Evolutionary conservation across 2,888 invertebrate genomes (phyloP).

Genomic region (Vannuccia rotundouncinata): DNA sequence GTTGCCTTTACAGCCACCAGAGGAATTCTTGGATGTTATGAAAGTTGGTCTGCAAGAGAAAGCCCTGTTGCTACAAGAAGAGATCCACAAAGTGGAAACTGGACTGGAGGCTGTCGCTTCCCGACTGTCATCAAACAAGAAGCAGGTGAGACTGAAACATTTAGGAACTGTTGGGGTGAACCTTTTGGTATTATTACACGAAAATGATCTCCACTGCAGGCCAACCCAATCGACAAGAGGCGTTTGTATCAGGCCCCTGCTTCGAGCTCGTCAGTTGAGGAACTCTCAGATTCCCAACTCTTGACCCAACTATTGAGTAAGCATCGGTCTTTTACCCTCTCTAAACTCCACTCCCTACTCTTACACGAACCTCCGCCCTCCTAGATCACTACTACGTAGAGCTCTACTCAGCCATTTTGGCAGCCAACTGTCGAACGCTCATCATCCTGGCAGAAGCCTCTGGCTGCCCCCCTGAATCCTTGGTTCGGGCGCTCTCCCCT

Average conservation of each 20-base stretch:
- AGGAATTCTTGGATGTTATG: slow-evolving; percentile 48
- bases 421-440: slow-evolving; percentile 47
- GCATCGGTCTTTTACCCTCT: not conserved
- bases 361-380: not conserved
- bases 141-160: not conserved
- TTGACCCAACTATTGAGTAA: slow-evolving; percentile 46
- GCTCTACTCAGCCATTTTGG: slow-evolving; percentile 49
- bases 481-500: slow-evolving; percentile 43
- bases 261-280: not conserved
- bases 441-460: slow-evolving; percentile 51
- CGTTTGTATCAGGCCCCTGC: not conserved
- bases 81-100: slow-evolving; percentile 48
- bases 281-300: slow-evolving; percentile 44
- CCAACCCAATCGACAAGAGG: not conserved
- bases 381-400: slow-evolving; percentile 49
- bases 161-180: not conserved
- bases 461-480: slow-evolving; percentile 50
- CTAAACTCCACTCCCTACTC: not conserved
- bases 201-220: no score
- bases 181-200: not conserved
- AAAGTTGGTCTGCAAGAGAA: slow-evolving; percentile 44
- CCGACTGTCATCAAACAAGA: slow-evolving; percentile 45
- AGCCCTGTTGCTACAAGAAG: slow-evolving; percentile 44
- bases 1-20: slow-evolving; percentile 51
- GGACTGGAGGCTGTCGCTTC: slow-evolving; percentile 49